Conservation (phyloP, 1,140 invertebrate genomes). For the Drosophila yakuba region DNA sequence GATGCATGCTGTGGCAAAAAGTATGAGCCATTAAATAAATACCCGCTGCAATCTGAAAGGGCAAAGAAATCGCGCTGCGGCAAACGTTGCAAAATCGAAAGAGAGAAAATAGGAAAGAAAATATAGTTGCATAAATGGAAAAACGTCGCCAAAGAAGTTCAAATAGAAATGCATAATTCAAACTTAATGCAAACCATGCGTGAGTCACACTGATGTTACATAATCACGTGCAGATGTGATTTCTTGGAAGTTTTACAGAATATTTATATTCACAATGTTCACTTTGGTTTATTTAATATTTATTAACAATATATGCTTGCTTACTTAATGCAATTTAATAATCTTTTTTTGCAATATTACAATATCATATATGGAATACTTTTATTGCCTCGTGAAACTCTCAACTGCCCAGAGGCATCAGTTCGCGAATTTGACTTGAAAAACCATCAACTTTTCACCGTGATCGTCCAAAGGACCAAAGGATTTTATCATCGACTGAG, state of each 20-base stretch:
- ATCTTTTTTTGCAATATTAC: too few relatives aligned
- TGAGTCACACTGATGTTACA: background rate
- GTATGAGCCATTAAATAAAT: constrained; percentile 72
- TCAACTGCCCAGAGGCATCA: too few relatives aligned
- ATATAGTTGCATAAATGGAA: constrained; percentile 4
- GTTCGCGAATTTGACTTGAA: background rate
- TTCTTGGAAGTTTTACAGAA: background rate
- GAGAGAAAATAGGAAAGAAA: background rate
- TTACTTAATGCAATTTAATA: too few relatives aligned
- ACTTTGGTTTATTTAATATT: background rate
- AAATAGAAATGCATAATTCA: constrained; percentile 71
- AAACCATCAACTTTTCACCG: constrained; percentile 8
- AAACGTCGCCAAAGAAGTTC: constrained; percentile 49
- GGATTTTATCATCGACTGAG: constrained; percentile 12
- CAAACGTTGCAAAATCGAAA: background rate
- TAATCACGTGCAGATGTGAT: constrained; percentile 9
- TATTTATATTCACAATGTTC: background rate
- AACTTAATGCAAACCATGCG: constrained; percentile 51
- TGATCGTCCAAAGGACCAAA: constrained; percentile 9
- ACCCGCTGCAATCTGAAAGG: constrained; percentile 39
- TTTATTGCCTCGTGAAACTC: too few relatives aligned
- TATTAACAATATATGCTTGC: too few relatives aligned
- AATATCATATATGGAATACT: too few relatives aligned
- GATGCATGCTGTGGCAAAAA: constrained; percentile 43
- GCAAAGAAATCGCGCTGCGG: constrained; percentile 4